Conservation (phyloP, 2,113 vertebrate species). For the Microcebus tavaratra region DNA sequence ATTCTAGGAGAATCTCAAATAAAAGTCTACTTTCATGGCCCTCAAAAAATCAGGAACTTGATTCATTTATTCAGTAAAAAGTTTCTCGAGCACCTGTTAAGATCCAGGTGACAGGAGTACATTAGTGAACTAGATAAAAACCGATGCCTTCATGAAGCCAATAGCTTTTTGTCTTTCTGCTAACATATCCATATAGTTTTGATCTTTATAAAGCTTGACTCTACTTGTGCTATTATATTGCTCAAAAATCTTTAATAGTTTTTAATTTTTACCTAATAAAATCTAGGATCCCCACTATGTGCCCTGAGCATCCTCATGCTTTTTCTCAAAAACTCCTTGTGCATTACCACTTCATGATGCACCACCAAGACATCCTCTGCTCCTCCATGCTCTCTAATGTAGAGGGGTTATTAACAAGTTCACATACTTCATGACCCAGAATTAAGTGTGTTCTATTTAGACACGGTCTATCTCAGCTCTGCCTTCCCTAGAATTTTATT, state of each 20-base stretch:
- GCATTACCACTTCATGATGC: not conserved
- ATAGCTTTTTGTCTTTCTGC: not conserved
- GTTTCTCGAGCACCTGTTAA: not conserved
- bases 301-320: not conserved
- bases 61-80: conserved; percentile 47
- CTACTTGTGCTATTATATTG: not conserved
- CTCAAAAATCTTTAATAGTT: conserved; percentile 3
- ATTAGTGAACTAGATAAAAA: not conserved
- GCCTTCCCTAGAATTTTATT: not conserved
- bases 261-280: not conserved
- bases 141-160: not conserved
- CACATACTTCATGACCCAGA: not conserved
- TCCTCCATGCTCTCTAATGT: not conserved
- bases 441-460: not conserved
- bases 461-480: not conserved
- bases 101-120: not conserved
- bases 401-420: not conserved
- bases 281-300: not conserved
- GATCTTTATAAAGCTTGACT: not conserved
- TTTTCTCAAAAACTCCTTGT: not conserved
- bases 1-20: not conserved
- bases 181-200: not conserved
- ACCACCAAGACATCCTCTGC: not conserved
- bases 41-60: not conserved
- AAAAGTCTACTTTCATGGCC: not conserved